Evolutionary conservation across 2,113 vertebrate genomes (phyloP).

Genomic region (Colius striatus): DNA sequence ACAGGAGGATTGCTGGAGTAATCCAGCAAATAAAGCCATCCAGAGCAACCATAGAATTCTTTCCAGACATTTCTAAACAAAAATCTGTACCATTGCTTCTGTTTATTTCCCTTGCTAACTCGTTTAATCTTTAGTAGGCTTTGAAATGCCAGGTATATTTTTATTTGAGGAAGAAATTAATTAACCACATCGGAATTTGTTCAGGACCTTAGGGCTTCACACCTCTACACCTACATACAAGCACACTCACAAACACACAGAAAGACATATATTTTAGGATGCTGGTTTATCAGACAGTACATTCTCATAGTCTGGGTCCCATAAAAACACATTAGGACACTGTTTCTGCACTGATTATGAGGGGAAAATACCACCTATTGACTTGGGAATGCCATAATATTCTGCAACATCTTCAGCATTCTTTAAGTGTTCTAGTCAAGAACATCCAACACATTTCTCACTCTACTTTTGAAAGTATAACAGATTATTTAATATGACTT

Average conservation of each 20-base stretch:
- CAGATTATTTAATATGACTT: not conserved
- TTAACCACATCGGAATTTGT: not conserved
- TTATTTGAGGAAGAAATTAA: conserved; percentile 42
- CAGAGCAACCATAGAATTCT: not conserved
- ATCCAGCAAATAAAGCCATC: not conserved
- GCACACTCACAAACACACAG: not conserved
- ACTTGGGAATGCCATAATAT: not conserved
- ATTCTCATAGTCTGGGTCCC: not conserved
- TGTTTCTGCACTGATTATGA: not conserved
- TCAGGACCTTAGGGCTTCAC: conserved; percentile 2
- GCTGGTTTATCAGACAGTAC: not conserved
- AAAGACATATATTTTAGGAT: not conserved
- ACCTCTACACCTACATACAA: not conserved
- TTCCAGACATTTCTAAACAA: not conserved
- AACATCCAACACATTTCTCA: not conserved
- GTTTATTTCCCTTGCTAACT: not conserved
- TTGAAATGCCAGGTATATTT: conserved; percentile 22
- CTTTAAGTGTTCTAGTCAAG: not conserved
- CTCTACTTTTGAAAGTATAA: not conserved
- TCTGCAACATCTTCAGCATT: not conserved
- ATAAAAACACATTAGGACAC: not conserved
- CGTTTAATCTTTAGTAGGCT: not conserved
- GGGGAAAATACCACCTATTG: not conserved
- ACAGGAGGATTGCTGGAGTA: not conserved
- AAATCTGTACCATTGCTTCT: not conserved